These are phyloP conservation scores for Parochlus steinenii DNA, from an alignment of 2,888 invertebrate genomes.

Conservation along the genomic window DNA sequence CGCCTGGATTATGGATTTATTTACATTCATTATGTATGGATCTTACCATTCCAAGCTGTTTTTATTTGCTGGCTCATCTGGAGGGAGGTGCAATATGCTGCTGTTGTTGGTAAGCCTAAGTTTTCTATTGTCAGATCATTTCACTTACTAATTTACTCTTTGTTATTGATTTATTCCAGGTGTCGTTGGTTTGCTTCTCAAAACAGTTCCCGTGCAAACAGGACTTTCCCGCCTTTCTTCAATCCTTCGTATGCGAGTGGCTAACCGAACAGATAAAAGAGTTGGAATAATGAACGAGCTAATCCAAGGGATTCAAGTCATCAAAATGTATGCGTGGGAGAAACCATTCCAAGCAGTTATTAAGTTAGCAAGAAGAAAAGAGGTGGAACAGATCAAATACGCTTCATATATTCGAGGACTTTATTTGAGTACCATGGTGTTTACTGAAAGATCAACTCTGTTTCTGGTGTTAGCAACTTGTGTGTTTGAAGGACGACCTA, in stretches of 20 bases:
- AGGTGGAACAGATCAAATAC: constrained; percentile 41
- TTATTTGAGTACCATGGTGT: constrained; percentile 50
- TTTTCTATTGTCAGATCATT: too few species aligned
- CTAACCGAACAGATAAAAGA: constrained; percentile 72
- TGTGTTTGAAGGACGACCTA: constrained; percentile 46
- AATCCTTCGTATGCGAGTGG: constrained; percentile 52
- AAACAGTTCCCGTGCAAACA: constrained; percentile 68
- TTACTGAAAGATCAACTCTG: constrained; percentile 69
- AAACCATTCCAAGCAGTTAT: constrained; percentile 77
- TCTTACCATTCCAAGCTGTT: constrained; percentile 51
- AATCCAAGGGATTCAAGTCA: constrained; percentile 80
- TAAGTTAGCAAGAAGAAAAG: constrained; percentile 51
- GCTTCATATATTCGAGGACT: constrained; percentile 47
- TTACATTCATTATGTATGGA: constrained; percentile 76
- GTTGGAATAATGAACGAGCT: constrained; percentile 91
- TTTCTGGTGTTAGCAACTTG: constrained; percentile 66
- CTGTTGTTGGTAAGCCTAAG: constrained; percentile 69
- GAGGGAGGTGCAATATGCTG: constrained; percentile 51
- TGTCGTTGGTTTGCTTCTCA: constrained; percentile 55
- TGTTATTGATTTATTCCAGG: too few species aligned
- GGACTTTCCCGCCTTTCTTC: constrained; percentile 27
- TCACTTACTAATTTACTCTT: too few species aligned
- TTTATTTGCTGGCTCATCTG: constrained; percentile 63
- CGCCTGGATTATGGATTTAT: constrained; percentile 75
- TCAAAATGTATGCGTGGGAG: constrained; percentile 97